Percentiles rank a stretch among this genome's conserved stretches.
Conservation (phyloP, 2,888 invertebrate genomes). For the Rutpela maculata region DNA sequence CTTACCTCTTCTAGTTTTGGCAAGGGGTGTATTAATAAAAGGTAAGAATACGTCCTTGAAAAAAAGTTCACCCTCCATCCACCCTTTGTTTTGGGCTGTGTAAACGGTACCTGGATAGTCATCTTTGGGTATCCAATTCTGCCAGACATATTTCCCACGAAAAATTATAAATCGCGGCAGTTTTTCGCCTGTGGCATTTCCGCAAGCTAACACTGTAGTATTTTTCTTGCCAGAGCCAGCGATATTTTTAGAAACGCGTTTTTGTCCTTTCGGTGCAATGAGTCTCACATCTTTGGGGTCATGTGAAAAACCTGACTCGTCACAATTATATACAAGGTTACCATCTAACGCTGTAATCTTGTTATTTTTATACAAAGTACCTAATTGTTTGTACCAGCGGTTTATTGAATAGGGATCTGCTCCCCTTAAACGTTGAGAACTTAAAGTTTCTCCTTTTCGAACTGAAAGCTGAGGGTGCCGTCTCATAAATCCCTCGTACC, state of each 20-base stretch:
- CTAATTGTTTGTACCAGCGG: slow-evolving; percentile 5
- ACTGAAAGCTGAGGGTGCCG: slow-evolving; percentile 10
- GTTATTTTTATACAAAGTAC: neutral
- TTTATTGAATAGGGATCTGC: slow-evolving; percentile 2
- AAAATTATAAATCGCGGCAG: slow-evolving; percentile 1
- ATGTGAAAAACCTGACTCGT: too few relatives aligned
- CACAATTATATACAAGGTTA: too few relatives aligned
- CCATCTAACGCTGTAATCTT: too few relatives aligned
- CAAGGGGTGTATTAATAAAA: too few relatives aligned
- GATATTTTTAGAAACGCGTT: slow-evolving; percentile 8
- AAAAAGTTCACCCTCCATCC: too few relatives aligned
- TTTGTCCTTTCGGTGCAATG: neutral
- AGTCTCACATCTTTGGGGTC: neutral
- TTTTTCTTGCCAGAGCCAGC: slow-evolving; percentile 14
- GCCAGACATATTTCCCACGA: neutral
- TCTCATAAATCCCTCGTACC: slow-evolving; percentile 16
- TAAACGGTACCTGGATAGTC: neutral
- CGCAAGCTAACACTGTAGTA: slow-evolving; percentile 4
- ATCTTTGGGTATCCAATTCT: neutral
- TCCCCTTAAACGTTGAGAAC: slow-evolving; percentile 9
- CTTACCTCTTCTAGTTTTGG: too few relatives aligned
- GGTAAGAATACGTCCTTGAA: too few relatives aligned
- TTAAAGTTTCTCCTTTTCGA: slow-evolving; percentile 10
- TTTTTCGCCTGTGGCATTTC: slow-evolving; percentile 4
- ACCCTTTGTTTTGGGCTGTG: neutral